These are phyloP conservation scores for Campodea augens DNA, from an alignment of 1,140 invertebrate genomes.

Conservation along the genomic window DNA sequence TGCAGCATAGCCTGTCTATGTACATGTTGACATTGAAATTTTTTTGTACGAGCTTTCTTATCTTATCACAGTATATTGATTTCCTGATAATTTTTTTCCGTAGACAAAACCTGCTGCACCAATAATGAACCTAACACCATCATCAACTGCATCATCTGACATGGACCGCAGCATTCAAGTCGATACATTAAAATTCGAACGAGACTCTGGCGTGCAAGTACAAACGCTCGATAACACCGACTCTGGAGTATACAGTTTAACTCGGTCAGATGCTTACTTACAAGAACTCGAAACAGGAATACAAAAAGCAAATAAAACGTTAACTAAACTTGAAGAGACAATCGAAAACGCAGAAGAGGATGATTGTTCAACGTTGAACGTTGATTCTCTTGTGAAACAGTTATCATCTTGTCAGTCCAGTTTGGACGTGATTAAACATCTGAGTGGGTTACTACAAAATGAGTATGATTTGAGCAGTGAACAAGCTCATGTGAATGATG, in stretches of 20 bases:
- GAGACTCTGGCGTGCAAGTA: conserved; percentile 53
- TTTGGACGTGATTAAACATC: conserved; percentile 54
- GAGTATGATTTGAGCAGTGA: conserved; percentile 47
- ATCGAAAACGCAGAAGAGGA: neutral
- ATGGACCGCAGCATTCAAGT: conserved; percentile 28
- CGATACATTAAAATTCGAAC: conserved; percentile 50
- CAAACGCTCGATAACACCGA: conserved; percentile 37
- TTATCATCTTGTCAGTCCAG: conserved; percentile 47
- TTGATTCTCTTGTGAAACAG: conserved; percentile 33
- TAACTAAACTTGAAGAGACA: neutral
- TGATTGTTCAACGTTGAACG: neutral
- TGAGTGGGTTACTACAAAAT: conserved; percentile 47
- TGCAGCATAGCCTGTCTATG: no score
- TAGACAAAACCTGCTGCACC: no score
- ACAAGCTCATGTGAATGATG: conserved; percentile 40
- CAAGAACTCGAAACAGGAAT: neutral
- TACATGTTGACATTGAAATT: no score
- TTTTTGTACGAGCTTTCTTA: no score
- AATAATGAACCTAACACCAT: no score
- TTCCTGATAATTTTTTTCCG: no score
- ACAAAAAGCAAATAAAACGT: no score
- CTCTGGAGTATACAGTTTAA: neutral
- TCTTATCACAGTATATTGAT: no score
- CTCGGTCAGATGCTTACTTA: neutral
- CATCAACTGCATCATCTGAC: no score